Evolutionary conservation across 2,797 vertebrate genomes (phyloP).

Genomic region (Esox lucius): DNA sequence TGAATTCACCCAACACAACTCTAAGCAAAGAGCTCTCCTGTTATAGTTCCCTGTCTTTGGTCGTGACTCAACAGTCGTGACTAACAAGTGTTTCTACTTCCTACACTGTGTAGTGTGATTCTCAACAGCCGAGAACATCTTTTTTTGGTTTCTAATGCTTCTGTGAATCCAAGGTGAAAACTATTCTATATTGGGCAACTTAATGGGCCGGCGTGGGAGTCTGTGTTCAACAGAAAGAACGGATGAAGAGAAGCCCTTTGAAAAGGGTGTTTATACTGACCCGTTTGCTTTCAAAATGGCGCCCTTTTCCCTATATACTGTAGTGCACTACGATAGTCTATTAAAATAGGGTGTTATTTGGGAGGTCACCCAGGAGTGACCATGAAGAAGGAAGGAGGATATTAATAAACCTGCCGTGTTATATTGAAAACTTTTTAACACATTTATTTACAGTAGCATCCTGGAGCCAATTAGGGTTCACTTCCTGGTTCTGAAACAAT

Average conservation of each 20-base stretch:
- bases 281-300: background rate
- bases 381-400: background rate
- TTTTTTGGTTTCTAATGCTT: background rate
- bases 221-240: too few relatives aligned
- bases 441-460: too few relatives aligned
- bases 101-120: background rate
- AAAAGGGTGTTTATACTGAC: background rate
- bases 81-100: too few relatives aligned
- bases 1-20: too few relatives aligned
- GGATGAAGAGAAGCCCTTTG: background rate
- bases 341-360: background rate
- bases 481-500: too few relatives aligned
- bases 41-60: background rate
- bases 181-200: background rate
- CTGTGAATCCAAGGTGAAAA: background rate
- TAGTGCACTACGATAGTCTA: too few relatives aligned
- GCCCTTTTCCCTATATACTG: background rate
- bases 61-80: background rate
- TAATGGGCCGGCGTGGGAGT: too few relatives aligned
- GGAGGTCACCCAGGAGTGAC: background rate
- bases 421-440: background rate
- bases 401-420: background rate
- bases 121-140: background rate
- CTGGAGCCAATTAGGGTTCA: too few relatives aligned
- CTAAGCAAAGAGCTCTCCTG: background rate